Evolutionary conservation across 2,888 invertebrate species (phyloP), one percentile per base, ranked within the genome.

Genomic region (Eucera pruinosa): DNA sequence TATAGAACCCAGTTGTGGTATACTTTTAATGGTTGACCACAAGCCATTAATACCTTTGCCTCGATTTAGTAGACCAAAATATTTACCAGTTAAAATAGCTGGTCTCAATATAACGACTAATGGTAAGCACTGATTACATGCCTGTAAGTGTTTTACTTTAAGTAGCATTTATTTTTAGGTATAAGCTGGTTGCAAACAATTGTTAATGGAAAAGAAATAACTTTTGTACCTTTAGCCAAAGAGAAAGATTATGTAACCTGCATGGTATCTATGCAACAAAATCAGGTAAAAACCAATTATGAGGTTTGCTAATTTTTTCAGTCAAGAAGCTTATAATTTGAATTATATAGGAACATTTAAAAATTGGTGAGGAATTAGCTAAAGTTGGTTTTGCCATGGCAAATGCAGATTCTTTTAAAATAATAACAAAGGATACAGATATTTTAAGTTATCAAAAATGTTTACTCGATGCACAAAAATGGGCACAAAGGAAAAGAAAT

Each of bases 111-210:
- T 94, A 27, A 92, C 91, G 11, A 90, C 92, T 33, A 91, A 94
- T 81, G 94, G 94, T 90, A 78, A 65, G 68, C 81, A 54, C 36
- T 48, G 15, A 18, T 30, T 2, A 15, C 23, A 71, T 18, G 15
- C 61, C 1, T 25, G 13, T 7, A 15, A 36, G 23, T 68, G 33
- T 7, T 2, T 23, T 33, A 20, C 2, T 50, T 57, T 47, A 60
- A 57, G 39, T n/a, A 18, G 48, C 50, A 9, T 43, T 15, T 41
- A 13, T 13, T 72, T 72, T 36, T 55, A 92, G 95, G 94, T 66
- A 91, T 94, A 3, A 94, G 93, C 84, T 95, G 95, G 95, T 87
- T 95, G 78, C 94, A 95, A 87, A 93, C 93, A 89, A 93, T 95
- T 52, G 93, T 94, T 11, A 93, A 90, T 81, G 94, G 93, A 23